These are phyloP conservation scores for Lophius americanus DNA, from an alignment of 2,797 vertebrate species.

Conservation along the genomic window DNA sequence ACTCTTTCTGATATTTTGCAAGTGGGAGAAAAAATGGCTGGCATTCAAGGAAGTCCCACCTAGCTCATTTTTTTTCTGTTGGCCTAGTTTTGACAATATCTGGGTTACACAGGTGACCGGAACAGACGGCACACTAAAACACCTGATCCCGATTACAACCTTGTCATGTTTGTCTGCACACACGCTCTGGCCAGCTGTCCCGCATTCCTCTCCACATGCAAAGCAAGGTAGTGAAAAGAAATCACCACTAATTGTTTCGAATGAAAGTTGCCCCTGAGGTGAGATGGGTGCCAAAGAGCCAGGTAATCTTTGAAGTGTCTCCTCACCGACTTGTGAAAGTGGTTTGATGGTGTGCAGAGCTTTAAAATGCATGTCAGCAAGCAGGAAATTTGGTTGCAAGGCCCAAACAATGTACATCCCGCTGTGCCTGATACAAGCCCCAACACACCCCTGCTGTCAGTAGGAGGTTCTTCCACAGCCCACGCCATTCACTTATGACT, in stretches of 20 bases:
- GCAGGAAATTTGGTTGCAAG: slow-evolving; percentile 26
- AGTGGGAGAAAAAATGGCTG: not conserved
- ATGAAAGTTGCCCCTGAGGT: not conserved
- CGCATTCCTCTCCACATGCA: slow-evolving; percentile 6
- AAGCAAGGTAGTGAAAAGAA: slow-evolving; percentile 4
- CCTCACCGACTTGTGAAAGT: slow-evolving; percentile 33
- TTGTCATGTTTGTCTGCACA: slow-evolving; percentile 45
- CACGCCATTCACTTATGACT: slow-evolving; percentile 23
- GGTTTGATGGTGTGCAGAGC: slow-evolving; percentile 22
- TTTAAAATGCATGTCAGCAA: slow-evolving; percentile 40
- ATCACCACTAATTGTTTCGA: not conserved
- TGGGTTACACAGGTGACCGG: slow-evolving; percentile 51
- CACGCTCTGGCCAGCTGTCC: slow-evolving; percentile 47
- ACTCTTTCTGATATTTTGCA: not conserved
- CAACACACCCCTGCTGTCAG: slow-evolving; percentile 60
- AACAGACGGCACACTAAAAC: slow-evolving; percentile 50
- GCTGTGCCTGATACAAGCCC: slow-evolving; percentile 63
- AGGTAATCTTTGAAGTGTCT: slow-evolving; percentile 25
- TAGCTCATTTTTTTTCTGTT: not conserved
- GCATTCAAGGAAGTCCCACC: not conserved
- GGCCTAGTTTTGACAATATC: slow-evolving; percentile 7
- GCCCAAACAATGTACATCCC: slow-evolving; percentile 37
- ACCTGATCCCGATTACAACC: slow-evolving; percentile 61
- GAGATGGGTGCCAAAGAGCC: slow-evolving; percentile 10
- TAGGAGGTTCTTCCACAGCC: slow-evolving; percentile 24